A percentile compares a stretch with the other conserved stretches of the same genome.
Conservation (phyloP, 2,888 invertebrate genomes). For the Leptodirus hochenwartii region DNA sequence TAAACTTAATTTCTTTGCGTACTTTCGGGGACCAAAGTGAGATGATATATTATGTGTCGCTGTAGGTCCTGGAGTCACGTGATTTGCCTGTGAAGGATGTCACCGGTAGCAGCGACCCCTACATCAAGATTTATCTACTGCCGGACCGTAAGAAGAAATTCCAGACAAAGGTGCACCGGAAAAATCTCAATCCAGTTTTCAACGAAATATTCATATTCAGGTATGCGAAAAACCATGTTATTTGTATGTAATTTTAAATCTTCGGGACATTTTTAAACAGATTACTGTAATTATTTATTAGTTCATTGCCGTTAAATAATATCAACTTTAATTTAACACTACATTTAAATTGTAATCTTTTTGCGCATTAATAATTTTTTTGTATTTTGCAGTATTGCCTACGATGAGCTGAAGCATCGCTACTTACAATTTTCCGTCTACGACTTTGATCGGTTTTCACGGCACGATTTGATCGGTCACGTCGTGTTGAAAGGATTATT, state of each 20-base stretch:
- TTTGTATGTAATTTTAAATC: slow-evolving; percentile 2
- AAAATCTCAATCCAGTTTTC: slow-evolving; percentile 65
- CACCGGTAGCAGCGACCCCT: slow-evolving; percentile 72
- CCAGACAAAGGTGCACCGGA: slow-evolving; percentile 68
- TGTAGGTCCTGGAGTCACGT: slow-evolving; percentile 50
- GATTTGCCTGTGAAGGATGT: slow-evolving; percentile 72
- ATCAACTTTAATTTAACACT: background rate
- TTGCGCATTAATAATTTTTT: background rate
- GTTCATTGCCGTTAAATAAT: background rate
- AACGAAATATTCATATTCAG: slow-evolving; percentile 73
- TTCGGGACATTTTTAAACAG: background rate
- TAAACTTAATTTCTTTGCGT: too few species aligned
- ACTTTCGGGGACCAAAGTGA: too few species aligned
- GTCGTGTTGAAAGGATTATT: slow-evolving; percentile 62
- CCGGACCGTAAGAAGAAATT: slow-evolving; percentile 76
- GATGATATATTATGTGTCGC: too few species aligned
- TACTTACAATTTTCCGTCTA: slow-evolving; percentile 75
- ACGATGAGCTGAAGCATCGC: slow-evolving; percentile 54
- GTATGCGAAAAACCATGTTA: slow-evolving; percentile 30
- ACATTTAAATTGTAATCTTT: background rate
- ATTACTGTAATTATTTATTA: background rate
- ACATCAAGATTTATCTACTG: slow-evolving; percentile 67
- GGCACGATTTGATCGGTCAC: slow-evolving; percentile 75
- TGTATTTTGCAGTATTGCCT: slow-evolving; percentile 39
- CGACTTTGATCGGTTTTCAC: slow-evolving; percentile 76